Evolutionary conservation across 1,140 invertebrate species (phyloP), one percentile per base, ranked within the genome.

Genomic region (Zaprionus davidi): DNA sequence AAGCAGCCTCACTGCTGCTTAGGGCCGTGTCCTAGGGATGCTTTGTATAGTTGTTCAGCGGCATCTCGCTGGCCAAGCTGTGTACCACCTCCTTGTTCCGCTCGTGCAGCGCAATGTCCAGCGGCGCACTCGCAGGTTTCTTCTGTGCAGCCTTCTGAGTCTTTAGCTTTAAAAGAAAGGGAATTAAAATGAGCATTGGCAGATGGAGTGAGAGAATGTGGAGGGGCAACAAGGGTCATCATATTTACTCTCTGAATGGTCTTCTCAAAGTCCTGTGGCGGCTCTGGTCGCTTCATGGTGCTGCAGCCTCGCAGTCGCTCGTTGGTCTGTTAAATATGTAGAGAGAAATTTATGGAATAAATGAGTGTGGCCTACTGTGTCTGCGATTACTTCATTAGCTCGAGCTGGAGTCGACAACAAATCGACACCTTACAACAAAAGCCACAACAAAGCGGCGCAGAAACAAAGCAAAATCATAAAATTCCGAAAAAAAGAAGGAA

Each of bases 231-330:
- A 28, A 15, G 17, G 60, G 63, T 24, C 9, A 46, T 41, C 11
- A 71, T 80, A 82, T 69, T 92, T 92, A 92, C 91, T 66, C 91
- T 78, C 78, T 92, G 90, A 79, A 92, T 92, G 71, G 91, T 92
- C 79, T 92, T 92, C 76, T 92, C 91, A 55, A 92, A 92, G 65
- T 92, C 92, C 77, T 92, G 91, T 60, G 92, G 91, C 12, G 91
- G 91, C 51, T 92, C 91, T 1, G 90, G 85, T 34, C 91, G 79
- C 62, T 91, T 92, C 79, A 92, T 91, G 12, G 91, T 92, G 65
- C 80, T 80, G 76, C 91, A 92, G 60, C 76, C 75, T 59, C 90
- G 86, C 51, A 92, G 69, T 36, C 88, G 81, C 22, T 90, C 86
- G 58, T 90, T 90, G 44, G 86, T 88, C 84, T 88, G 72, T 15